phyloP scores from a whole-genome alignment of 2,888 invertebrate species.

The Aporophyla lueneburgensis region DNA sequence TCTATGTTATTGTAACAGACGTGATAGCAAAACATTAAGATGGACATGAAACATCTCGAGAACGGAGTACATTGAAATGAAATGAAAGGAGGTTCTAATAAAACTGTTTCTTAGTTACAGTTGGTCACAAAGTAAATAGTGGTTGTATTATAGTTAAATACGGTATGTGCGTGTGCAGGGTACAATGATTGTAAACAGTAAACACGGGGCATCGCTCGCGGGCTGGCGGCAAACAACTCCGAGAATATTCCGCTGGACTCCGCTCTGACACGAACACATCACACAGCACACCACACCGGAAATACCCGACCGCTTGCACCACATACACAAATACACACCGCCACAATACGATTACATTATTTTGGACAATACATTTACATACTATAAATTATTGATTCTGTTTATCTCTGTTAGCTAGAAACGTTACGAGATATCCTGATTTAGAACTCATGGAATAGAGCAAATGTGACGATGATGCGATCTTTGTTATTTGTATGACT shows the following conservation, averaged over 20 bases:
- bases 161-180: constrained; percentile 57
- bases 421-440: constrained; percentile 50
- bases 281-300: constrained; percentile 76
- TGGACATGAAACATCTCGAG: constrained; percentile 36
- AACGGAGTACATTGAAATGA: constrained; percentile 43
- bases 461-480: constrained; percentile 49
- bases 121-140: constrained; percentile 51
- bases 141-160: constrained; percentile 56
- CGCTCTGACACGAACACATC: constrained; percentile 75
- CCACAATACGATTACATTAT: constrained; percentile 55
- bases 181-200: constrained; percentile 76
- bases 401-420: constrained; percentile 54
- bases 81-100: constrained; percentile 41
- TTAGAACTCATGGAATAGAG: constrained; percentile 48
- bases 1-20: constrained; percentile 49
- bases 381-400: constrained; percentile 44
- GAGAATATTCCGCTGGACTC: constrained; percentile 87
- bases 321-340: constrained; percentile 69
- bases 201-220: constrained; percentile 82
- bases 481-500: constrained; percentile 36
- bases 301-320: constrained; percentile 77
- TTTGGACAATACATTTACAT: constrained; percentile 62
- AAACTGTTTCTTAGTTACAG: constrained; percentile 49
- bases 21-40: constrained; percentile 45
- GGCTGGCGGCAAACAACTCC: constrained; percentile 71